Base-by-base conservation (phyloP, 2,113 vertebrate genomes). In the Oreotragus oreotragus region DNA sequence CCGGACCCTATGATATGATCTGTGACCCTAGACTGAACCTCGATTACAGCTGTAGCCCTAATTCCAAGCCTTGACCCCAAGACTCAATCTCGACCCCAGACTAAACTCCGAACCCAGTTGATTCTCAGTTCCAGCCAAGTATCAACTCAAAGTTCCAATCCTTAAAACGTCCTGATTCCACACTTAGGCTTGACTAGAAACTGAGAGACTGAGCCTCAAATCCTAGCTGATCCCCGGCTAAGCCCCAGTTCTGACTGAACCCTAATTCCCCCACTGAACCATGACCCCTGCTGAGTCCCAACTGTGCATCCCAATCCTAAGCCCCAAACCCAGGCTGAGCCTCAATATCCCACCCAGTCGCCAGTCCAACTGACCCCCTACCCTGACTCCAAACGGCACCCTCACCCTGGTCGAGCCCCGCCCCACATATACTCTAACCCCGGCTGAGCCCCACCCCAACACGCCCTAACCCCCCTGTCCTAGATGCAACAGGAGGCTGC, bases 401-500 rank as follows among this genome's bases (percentile, higher is more conserved):
- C 3, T 1, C 11, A 33, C 28, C 28, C 76, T 47, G 33, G 57
- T 27, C 3, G 3, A 62, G 14, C 60, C 60, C 14, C 3, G 3
- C 28, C 28, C 58, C 60, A 62, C 64, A 7, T 33, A 7, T 33
- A 62, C 28, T 15, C 60, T 62, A 62, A 62, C 28, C 28, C 60
- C 28, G 0, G 60, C 60, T 62, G 17, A 70, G n/a, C n/a, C n/a
- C n/a, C n/a, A 10, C 17, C 64, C 64, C n/a, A 7, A 11, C 64
- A 21, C n/a, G 11, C n/a, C 64, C 17, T 70, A 19, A 11, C 2
- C 70, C 36, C 70, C 11, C 11, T n/a, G 0, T 39, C 49, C 33
- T 84, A 3, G 17, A 9, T 36, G 21, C 4, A 1, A 2, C 1
- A 0, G 11, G 27, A 7, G 4, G n/a, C 36, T 77, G 92, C 76